These are phyloP conservation scores for Leptinotarsa rubiginosa DNA, from an alignment of 2,888 invertebrate species.

Conservation along the genomic window DNA sequence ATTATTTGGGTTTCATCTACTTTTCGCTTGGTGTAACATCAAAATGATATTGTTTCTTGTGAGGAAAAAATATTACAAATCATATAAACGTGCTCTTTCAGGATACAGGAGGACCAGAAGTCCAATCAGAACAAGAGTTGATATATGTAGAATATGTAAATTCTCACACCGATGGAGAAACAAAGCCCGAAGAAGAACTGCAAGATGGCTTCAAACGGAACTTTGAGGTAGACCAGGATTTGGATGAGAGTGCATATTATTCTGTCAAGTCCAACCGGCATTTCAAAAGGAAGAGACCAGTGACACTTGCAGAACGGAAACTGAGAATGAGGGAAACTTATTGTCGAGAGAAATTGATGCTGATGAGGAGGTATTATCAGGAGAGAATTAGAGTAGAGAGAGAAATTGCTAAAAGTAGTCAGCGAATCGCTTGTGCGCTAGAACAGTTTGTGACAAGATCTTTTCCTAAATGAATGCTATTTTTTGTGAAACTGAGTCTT, in stretches of 20 bases:
- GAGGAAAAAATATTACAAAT: neutral
- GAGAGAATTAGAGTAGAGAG: constrained; percentile 2
- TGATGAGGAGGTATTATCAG: neutral
- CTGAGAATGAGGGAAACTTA: neutral
- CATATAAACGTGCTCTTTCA: neutral
- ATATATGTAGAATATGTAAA: constrained; percentile 1
- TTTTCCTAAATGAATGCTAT: neutral
- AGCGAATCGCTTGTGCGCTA: neutral
- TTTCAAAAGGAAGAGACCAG: neutral
- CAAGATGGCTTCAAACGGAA: neutral
- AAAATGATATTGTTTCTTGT: too few species aligned
- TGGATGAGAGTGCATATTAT: neutral
- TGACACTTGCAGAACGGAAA: neutral
- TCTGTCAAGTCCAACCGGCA: neutral
- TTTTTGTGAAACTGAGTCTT: neutral
- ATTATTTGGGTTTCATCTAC: neutral
- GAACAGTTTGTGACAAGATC: neutral
- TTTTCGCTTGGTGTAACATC: too few species aligned
- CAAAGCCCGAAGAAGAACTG: neutral
- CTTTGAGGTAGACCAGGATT: neutral
- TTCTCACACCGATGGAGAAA: neutral
- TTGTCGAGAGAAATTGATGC: neutral
- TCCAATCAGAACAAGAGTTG: neutral
- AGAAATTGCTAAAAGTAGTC: constrained; percentile 9
- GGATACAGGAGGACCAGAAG: neutral